Base-by-base conservation (phyloP, 1,140 invertebrate species). In the Cotesia vestalis region DNA sequence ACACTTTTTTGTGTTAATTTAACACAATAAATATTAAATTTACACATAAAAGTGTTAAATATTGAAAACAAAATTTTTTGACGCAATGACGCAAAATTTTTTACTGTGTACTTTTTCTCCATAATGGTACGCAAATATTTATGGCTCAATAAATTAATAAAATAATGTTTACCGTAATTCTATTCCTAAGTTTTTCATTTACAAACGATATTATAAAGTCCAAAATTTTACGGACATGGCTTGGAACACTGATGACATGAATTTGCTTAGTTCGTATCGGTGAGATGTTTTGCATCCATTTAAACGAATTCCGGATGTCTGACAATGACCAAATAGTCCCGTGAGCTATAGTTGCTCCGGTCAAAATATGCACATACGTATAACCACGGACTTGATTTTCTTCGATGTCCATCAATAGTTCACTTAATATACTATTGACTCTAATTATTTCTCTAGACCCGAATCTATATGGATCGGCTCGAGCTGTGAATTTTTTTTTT, bases 181-280 rank as follows among this genome's bases (percentile, higher is more conserved):
- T 88, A 66, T 90, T 91, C 80, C 90, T 93, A 0, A 96, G 87
- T 85, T 96, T 96, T 51, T 94, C 93, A 74, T 90, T 95, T 1
- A 96, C 88, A 64, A 96, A 85, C 4, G 91, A 92, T 2, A 94
- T 89, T 1, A 90, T 90, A 79, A 96, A 92, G 78, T 95, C 94
- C 66, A 95, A 92, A 73, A 96, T 88, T 78, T 93, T 92, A 1
- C 90, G 90, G 1, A 93, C 93, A 76, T 90, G 92, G 61, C 89
- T 88, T 0, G 94, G 94, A 66, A 95, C 91, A 80, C 96, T 95
- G 20, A 96, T 86, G 75, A 95, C 93, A 79, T 96, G 94, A 0
- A 94, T 93, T 75, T 92, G 88, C 80, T 96, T 96, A 81, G 95
- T 94, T 11, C 94, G 88, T 90, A 95, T 94, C 1, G 95, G 95